Evolutionary conservation across 2,113 vertebrate genomes (phyloP), one percentile per base, ranked within the genome.

Genomic region (Macrotis lagotis): DNA sequence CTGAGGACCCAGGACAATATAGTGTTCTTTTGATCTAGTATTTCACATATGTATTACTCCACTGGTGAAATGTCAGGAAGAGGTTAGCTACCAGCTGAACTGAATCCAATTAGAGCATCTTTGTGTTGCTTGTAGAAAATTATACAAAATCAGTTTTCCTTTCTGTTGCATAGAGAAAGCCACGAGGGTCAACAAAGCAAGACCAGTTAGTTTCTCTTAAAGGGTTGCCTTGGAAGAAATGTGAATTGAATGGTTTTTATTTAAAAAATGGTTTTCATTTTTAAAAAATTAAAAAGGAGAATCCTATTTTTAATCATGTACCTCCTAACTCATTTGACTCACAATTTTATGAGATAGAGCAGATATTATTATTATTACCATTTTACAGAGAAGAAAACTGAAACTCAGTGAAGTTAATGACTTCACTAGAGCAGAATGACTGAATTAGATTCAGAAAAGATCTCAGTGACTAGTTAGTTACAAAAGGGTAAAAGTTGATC

Each of bases 91-190:
- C 25, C 0, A 2, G 59, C 28, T 49, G n/a, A 90, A 24, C 6
- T 0, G 94, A 92, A 91, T 91, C 93, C 93, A 90, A 1, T 93
- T 94, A 94, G 91, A 53, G 74, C 88, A 37, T 93, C 89, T 93
- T 37, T 48, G 74, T 52, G 48, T 49, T 0, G 28, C 0, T 1
- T 31, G n/a, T 50, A 9, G 10, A 50, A 55, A 83, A 89, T 2
- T 0, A 89, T 28, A 37, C 8, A 8, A 37, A 90, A 37, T 16
- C 49, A 37, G n/a, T 55, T 51, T 74, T 93, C 28, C 52, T 25
- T 53, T n/a, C 16, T 48, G 25, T 91, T 88, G 37, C 26, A 51
- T 59, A 90, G 51, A 26, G 50, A 16, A 11, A 52, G 59, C 37
- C 94, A 51, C 0, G 0, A 26, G 24, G 74, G 83, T 51, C 44